Percentiles rank a stretch among this genome's conserved stretches.
phyloP scores from a whole-genome alignment of 2,888 invertebrate species.

The Dasypolia templi region DNA sequence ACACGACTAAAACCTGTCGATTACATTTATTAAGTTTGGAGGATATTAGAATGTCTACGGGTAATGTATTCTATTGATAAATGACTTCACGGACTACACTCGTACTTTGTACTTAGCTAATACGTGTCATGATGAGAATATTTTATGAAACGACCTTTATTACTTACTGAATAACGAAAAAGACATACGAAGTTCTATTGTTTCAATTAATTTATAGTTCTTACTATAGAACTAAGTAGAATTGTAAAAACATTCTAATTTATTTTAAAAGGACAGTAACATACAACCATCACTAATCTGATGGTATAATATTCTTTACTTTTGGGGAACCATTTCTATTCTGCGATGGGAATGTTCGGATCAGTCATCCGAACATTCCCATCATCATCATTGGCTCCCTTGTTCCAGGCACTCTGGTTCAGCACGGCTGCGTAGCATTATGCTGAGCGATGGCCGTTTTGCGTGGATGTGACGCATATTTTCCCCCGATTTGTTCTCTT shows the following conservation, averaged over 20 bases:
- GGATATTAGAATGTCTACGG: constrained; percentile 27
- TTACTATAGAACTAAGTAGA: neutral
- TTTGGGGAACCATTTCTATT: neutral
- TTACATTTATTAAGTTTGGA: neutral
- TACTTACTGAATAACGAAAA: neutral
- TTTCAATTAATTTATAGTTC: neutral
- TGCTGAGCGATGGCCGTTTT: too few species aligned
- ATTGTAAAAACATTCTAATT: neutral
- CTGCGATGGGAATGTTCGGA: neutral
- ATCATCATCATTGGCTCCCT: neutral
- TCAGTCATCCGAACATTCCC: too few species aligned
- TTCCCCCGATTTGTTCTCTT: too few species aligned
- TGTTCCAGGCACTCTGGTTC: neutral
- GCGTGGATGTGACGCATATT: too few species aligned
- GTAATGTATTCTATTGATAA: constrained; percentile 15
- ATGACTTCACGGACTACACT: neutral
- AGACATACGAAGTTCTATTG: neutral
- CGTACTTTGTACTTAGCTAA: neutral
- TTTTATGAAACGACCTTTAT: neutral
- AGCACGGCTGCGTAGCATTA: neutral
- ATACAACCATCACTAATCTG: neutral
- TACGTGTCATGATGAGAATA: constrained; percentile 1
- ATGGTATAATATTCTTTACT: neutral
- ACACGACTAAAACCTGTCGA: neutral
- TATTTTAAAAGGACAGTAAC: neutral